A percentile compares a stretch with the other conserved stretches of the same genome.
These are phyloP conservation scores for Calliphora vicina DNA, from an alignment of 1,140 invertebrate genomes.

Conservation along the genomic window DNA sequence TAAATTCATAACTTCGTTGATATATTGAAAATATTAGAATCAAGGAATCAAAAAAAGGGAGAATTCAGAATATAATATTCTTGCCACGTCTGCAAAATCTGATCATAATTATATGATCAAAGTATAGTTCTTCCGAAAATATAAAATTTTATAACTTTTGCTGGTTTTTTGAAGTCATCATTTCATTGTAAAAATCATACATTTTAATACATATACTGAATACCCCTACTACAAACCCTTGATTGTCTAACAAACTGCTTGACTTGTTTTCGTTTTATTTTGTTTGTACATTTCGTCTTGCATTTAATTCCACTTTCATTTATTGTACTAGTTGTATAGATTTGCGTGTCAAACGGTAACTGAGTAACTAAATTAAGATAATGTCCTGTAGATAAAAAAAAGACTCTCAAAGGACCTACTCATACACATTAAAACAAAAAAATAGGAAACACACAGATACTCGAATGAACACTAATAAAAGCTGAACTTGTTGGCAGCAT, in stretches of 20 bases:
- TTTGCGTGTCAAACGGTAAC: conserved; percentile 15
- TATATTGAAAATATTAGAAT: no score
- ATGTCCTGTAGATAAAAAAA: background rate
- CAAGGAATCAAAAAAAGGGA: no score
- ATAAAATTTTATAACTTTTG: no score
- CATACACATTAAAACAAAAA: background rate
- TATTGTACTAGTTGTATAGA: background rate
- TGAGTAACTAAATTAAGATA: conserved; percentile 14
- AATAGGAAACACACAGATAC: background rate
- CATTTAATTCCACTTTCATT: background rate
- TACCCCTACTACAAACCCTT: background rate
- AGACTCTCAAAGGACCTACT: conserved; percentile 1
- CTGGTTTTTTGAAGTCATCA: no score
- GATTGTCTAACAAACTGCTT: background rate
- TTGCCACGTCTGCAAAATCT: no score
- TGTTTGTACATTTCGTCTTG: background rate
- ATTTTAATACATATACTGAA: no score
- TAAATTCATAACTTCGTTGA: no score
- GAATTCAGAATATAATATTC: no score
- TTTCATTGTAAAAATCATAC: no score
- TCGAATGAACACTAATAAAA: background rate
- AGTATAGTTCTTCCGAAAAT: no score
- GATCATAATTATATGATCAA: no score
- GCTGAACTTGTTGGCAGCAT: background rate
- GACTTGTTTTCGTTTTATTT: background rate